Base-by-base conservation (phyloP, 2,113 vertebrate species). In the Dipodomys ordii region DNA sequence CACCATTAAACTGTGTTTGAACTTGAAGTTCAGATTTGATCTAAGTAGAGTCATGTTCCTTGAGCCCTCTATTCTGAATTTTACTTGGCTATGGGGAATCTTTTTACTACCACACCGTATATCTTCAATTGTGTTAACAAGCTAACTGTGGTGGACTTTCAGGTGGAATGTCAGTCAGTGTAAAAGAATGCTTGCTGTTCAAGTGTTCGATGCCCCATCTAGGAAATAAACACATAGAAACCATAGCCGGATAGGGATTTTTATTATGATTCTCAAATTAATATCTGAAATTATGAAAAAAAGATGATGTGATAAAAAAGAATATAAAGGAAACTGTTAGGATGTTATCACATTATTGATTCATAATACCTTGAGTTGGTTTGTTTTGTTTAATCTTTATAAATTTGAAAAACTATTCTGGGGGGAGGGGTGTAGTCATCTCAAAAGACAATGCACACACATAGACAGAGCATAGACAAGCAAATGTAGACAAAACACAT, bases 1-100 rank as follows among this genome's bases (percentile, higher is more conserved):
- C 39, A n/a, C 97, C 97, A 95, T 98, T 98, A 98, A 98, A 98
- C 98, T 98, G 87, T 3, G 18, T 96, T 98, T 98, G 98, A 98
- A 98, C 98, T 98, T 98, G 73, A 98, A 98, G 97, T 97, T 97
- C 96, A 96, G 96, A 97, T 98, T 89, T 96, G 96, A 97, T 97
- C 97, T 97, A 97, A 96, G 96, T 84, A 91, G 91, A 97, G 60
- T 44, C 64, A 3, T 97, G 95, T 94, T 97, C 90, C 95, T 97
- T 39, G 3, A 98, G 84, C 95, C 95, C 96, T 88, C 95, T 95
- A 94, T 93, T 87, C 96, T 87, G 96, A 85, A 82, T 98, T 97
- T 98, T 97, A 98, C 97, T 98, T 98, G 95, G 93, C 97, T 97
- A 80, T 96, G 92, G 98, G 97, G 97, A 97, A 83, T 94, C 86